Evolutionary conservation across 2,888 invertebrate species (phyloP), one percentile per base, ranked within the genome.

Genomic region (Chaitophorus viminalis): DNA sequence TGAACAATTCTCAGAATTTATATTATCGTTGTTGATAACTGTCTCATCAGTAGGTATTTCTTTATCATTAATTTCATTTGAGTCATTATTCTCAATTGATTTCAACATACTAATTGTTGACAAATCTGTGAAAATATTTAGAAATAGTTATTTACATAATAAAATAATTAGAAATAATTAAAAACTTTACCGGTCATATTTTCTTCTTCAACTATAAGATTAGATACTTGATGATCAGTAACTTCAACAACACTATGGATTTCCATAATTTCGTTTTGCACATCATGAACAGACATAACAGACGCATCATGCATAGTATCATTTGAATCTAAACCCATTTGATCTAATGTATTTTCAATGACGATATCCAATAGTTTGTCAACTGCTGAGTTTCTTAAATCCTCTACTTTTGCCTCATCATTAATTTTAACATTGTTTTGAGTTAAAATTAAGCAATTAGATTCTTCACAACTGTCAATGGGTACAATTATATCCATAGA

Each of bases 111-210:
- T 52, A 21, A 52, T 33, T n/a, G 65, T 11, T 33, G 60, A 31
- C 4, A 52, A 68, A n/a, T 77, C 84, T 84, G 33, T 25, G n/a
- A 21, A 60, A 84, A 60, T 39, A 60, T 39, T 72, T 46, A 29
- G 14, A 29, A 52, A 29, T 39, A 36, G 29, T 39, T 39, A 65
- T 60, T 33, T 29, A 33, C 29, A 82, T 33, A 33, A 1, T 39
- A 3, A 39, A 33, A 14, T 46, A 29, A 8, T 14, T 72, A 18
- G 33, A 39, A 2, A 75, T 36, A 14, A 29, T n/a, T n/a, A n/a
- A 29, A 60, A 60, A 31, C 74, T 60, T 8, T 65, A 84, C 83
- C 83, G 17, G 39, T 46, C 8, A 84, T 46, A 25, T 14, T 46
- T 14, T 39, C 25, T 31, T 76, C 17, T 0, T 29, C 11, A 29